phyloP scores from a whole-genome alignment of 2,888 invertebrate genomes.

The Drosophila vallismaia region DNA sequence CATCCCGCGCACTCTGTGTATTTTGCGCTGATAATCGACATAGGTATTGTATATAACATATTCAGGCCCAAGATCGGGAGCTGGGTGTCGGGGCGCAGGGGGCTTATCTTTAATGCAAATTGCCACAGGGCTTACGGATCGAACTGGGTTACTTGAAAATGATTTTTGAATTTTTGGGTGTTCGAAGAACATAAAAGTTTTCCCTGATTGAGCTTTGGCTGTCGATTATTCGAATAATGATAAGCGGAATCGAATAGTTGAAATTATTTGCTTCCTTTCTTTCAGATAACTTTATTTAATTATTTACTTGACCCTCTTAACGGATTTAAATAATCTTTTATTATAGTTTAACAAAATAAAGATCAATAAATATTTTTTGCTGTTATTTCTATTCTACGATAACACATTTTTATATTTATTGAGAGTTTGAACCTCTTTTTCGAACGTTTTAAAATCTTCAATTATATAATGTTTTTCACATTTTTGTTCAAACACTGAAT shows the following conservation, averaged over 20 bases:
- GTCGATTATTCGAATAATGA: slow-evolving; percentile 4
- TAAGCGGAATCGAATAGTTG: slow-evolving; percentile 7
- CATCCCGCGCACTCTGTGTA: slow-evolving; percentile 43
- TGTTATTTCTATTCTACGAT: background rate
- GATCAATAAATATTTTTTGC: slow-evolving; percentile 2
- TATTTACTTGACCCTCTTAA: slow-evolving; percentile 9
- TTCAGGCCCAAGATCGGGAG: slow-evolving; percentile 6
- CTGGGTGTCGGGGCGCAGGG: slow-evolving; percentile 1
- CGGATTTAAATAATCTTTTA: background rate
- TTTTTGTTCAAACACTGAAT: too few species aligned
- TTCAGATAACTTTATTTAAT: background rate
- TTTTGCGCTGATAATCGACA: slow-evolving; percentile 57
- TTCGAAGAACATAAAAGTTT: slow-evolving; percentile 21
- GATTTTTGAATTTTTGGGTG: slow-evolving; percentile 3
- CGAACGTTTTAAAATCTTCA: background rate
- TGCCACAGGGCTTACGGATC: slow-evolving; percentile 31
- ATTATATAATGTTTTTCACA: too few species aligned
- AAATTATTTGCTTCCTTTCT: slow-evolving; percentile 28
- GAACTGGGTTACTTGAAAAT: slow-evolving; percentile 47
- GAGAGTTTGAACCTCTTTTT: too few species aligned
- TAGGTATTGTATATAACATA: slow-evolving; percentile 16
- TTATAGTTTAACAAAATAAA: slow-evolving; percentile 5
- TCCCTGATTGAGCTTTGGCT: slow-evolving; percentile 6
- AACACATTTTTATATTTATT: too few species aligned
- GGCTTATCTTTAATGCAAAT: slow-evolving; percentile 63